Evolutionary conservation across 2,797 vertebrate genomes (phyloP).

Genomic region (Megaceryle alcyon): DNA sequence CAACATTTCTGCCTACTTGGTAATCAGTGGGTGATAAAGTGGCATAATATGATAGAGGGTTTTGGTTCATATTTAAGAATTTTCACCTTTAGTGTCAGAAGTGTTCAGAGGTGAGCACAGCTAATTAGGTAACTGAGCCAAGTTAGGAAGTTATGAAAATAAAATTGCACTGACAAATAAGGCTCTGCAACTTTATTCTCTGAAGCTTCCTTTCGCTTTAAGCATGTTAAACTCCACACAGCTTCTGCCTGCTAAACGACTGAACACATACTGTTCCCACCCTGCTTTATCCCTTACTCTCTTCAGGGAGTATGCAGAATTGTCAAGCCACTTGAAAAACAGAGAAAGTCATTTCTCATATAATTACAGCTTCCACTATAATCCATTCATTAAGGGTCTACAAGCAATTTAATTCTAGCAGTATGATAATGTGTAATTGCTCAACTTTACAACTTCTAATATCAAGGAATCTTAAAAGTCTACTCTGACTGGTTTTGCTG

Average conservation of each 20-base stretch:
- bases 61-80: not conserved
- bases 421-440: not conserved
- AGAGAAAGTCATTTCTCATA: not conserved
- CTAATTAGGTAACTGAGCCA: not conserved
- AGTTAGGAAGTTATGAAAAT: not conserved
- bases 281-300: not conserved
- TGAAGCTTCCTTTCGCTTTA: not conserved
- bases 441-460: not conserved
- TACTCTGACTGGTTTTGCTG: not conserved
- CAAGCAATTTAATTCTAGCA: not conserved
- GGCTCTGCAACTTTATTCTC: not conserved
- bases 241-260: not conserved
- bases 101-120: not conserved
- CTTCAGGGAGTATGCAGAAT: not conserved
- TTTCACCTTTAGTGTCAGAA: not conserved
- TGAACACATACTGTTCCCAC: not conserved
- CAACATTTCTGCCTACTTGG: not conserved
- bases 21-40: not conserved
- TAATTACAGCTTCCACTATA: not conserved
- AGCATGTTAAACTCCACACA: not conserved
- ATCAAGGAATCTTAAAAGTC: not conserved
- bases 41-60: not conserved
- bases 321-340: not conserved
- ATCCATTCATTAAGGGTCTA: not conserved
- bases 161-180: not conserved